Conservation (phyloP, 2,797 vertebrate genomes). For the Peromyscus eremicus region DNA sequence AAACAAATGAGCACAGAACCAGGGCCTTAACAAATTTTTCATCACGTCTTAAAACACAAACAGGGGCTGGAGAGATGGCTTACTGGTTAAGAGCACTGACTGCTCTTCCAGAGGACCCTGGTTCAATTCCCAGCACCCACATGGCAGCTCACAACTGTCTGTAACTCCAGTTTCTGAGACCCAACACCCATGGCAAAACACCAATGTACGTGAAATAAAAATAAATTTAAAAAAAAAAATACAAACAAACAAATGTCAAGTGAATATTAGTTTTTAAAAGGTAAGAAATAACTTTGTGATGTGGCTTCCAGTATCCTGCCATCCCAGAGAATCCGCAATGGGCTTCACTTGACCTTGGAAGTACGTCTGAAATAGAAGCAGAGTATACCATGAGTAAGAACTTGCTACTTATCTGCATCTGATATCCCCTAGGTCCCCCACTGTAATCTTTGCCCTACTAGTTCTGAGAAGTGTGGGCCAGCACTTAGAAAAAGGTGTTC, state of each 20-base stretch:
- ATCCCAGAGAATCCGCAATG: slow-evolving; percentile 87
- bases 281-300: slow-evolving; percentile 88
- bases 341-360: slow-evolving; percentile 90
- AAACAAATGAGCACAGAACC: slow-evolving; percentile 26
- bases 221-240: no score
- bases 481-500: slow-evolving; percentile 34
- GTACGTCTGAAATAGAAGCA: slow-evolving; percentile 89
- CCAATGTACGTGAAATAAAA: no score
- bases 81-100: no score
- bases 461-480: neutral
- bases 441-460: neutral
- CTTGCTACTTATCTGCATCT: neutral
- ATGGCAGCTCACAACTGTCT: no score
- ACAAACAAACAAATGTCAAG: slow-evolving; percentile 6
- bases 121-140: no score
- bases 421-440: neutral
- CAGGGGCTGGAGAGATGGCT: no score
- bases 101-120: no score
- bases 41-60: neutral
- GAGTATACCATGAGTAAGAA: neutral
- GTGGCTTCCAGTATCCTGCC: slow-evolving; percentile 91
- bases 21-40: neutral
- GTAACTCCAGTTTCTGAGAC: no score
- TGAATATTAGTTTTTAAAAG: slow-evolving; percentile 3
- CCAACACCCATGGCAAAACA: no score